Base-by-base conservation (phyloP, 1,140 invertebrate genomes). In the Drosophila prosaltans region DNA sequence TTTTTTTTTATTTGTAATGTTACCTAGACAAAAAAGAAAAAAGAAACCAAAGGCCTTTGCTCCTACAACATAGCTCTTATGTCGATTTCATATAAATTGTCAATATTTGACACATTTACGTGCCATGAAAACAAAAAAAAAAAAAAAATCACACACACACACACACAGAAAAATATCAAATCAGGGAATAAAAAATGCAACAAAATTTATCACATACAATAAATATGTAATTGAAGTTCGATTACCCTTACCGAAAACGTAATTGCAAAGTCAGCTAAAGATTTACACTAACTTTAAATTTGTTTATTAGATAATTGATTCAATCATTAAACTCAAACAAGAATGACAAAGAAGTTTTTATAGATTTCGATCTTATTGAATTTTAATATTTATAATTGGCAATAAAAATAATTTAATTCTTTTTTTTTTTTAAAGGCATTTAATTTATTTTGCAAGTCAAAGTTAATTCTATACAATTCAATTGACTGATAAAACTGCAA, bases 31-130 rank as follows among this genome's bases (percentile, higher is more conserved):
- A 51, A 3, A 36, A 36, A 36, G 6, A 7, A 36, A 36, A 36
- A 36, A 36, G 6, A 36, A 36, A 36, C 32, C 57, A 58, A 58
- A 58, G 41, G 16, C 39, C 54, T n/a, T 41, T 55, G 39, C 45
- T 74, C 55, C 72, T 65, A 74, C 72, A 71, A 65, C 64, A 51
- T 51, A 26, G 65, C 74, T 75, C 69, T 72, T 76, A 83, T 88
- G 83, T 83, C 83, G 64, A 88, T 83, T 80, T 82, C 72, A 80
- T 83, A 83, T 80, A 88, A 88, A 88, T 83, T 88, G 83, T 88
- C 83, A 88, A 88, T 88, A 88, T 88, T 78, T 88, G 83, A 88
- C 83, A 88, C 80, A 88, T 88, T 78, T 88, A 78, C 83, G 73
- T 83, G 83, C 69, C 70, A 43, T 43, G 73, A 74, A 51, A 79